A percentile compares a stretch with the other conserved stretches of the same genome.
These are phyloP conservation scores for Cyrtonyx montezumae DNA, from an alignment of 2,113 vertebrate genomes.

Conservation along the genomic window DNA sequence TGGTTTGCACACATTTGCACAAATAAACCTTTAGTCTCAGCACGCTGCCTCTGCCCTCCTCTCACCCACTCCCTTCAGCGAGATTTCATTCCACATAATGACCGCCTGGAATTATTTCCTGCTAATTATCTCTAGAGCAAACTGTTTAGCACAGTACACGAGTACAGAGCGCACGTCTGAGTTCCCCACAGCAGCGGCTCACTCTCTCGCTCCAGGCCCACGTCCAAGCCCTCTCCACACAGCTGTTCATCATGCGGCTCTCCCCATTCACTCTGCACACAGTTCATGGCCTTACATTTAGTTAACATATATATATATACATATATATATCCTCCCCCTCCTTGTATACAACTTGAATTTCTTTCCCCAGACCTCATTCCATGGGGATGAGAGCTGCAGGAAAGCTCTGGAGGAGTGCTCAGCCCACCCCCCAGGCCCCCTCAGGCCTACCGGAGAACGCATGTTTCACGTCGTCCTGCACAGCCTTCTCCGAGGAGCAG, in stretches of 20 bases:
- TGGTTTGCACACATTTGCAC: neutral
- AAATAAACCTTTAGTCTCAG: neutral
- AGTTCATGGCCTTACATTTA: neutral
- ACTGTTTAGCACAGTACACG: neutral
- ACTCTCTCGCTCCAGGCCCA: neutral
- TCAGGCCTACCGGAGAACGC: neutral
- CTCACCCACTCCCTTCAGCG: neutral
- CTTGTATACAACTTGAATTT: neutral
- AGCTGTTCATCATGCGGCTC: neutral
- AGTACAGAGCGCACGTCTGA: accelerated
- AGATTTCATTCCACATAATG: neutral
- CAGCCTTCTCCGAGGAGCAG: neutral
- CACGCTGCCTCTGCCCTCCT: neutral
- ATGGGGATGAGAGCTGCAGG: neutral
- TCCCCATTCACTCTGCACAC: accelerated
- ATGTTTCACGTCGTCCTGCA: accelerated
- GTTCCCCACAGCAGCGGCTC: accelerated
- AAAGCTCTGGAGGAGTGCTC: accelerated
- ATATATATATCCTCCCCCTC: no score
- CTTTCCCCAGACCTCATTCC: no score
- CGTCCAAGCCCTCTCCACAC: neutral
- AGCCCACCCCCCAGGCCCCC: neutral
- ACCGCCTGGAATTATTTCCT: neutral
- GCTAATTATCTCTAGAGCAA: neutral
- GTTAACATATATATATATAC: neutral